Conservation (phyloP, 1,140 invertebrate species). For the Drosophila fuyamai region DNA sequence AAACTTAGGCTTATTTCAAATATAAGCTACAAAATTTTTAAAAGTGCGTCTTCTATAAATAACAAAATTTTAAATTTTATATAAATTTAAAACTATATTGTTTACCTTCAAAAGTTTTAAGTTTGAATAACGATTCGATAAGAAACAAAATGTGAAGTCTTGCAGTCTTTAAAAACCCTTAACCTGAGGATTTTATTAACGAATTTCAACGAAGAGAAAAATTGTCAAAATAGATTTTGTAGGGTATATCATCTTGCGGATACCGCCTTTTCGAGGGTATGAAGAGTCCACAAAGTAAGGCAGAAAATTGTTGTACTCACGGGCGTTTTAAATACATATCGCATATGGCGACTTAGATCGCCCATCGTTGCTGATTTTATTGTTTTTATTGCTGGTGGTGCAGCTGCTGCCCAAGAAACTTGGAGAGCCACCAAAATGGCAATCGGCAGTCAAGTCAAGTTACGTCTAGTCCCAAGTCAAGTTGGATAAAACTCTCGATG, state of each 20-base stretch:
- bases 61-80: no score
- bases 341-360: constrained; percentile 35
- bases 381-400: constrained; percentile 6
- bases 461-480: constrained; percentile 29
- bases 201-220: no score
- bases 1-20: no score
- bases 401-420: constrained; percentile 24
- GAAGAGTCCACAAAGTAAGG: neutral
- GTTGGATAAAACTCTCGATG: neutral
- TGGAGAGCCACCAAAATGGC: constrained; percentile 56
- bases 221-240: no score
- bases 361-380: constrained; percentile 16
- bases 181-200: no score
- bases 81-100: no score
- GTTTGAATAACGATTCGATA: no score
- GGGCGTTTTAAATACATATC: constrained; percentile 48
- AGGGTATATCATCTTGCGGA: no score
- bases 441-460: constrained; percentile 57
- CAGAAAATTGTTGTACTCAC: constrained; percentile 35
- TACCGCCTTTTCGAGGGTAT: neutral
- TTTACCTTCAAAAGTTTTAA: no score
- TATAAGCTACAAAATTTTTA: neutral
- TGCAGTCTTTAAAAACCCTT: no score
- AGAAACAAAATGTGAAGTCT: no score
- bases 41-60: neutral